These are phyloP conservation scores for Seira ritae DNA, from an alignment of 2,888 invertebrate species.

Conservation along the genomic window DNA sequence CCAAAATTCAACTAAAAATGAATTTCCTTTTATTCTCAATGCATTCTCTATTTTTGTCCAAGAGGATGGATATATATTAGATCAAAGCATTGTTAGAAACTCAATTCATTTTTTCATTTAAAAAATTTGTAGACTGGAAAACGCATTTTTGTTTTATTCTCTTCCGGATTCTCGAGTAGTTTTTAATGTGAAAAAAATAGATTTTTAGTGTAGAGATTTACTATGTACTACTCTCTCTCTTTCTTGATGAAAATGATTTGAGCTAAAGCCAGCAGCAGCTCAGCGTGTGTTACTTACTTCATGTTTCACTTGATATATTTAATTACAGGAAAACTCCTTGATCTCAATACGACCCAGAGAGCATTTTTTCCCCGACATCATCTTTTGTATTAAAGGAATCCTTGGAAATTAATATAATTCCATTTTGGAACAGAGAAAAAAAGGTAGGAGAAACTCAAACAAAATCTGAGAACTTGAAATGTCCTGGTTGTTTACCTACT, in stretches of 20 bases:
- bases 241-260: too few species aligned
- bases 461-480: too few species aligned
- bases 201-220: too few species aligned
- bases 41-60: conserved; percentile 3
- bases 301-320: conserved; percentile 41
- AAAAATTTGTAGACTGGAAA: not conserved
- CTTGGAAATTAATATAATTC: too few species aligned
- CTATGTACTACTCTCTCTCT: too few species aligned
- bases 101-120: not conserved
- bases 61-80: not conserved
- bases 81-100: not conserved
- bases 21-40: not conserved
- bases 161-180: not conserved
- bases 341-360: conserved; percentile 24
- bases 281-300: conserved; percentile 6
- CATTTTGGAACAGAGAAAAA: too few species aligned
- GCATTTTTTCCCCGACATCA: not conserved
- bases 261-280: too few species aligned
- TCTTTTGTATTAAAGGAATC: too few species aligned
- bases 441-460: too few species aligned
- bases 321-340: conserved; percentile 50
- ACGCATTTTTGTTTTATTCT: conserved; percentile 11
- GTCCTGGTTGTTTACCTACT: too few species aligned
- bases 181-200: too few species aligned
- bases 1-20: conserved; percentile 6